Evolutionary conservation across 2,797 vertebrate genomes (phyloP), one percentile per base, ranked within the genome.

Genomic region (Synanceia verrucosa): DNA sequence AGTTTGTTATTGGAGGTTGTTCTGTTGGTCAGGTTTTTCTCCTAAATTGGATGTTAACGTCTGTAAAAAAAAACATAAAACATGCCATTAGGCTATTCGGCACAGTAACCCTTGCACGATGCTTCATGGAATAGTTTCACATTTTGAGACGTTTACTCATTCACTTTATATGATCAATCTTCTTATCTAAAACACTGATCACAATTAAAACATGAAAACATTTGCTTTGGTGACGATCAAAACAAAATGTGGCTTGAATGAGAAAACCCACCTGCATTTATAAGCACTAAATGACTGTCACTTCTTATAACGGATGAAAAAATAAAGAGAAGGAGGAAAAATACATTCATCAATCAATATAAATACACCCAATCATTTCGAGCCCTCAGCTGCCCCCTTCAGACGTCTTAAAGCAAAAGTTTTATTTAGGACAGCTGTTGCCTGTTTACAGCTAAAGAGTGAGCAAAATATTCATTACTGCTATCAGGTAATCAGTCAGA

Each of bases 401-500:
- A 33, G 16, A 58, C 36, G 13, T 2, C 24, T 13, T 4, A 34
- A 41, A 50, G 26, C 14, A 1, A 29, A 64, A 73, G 69, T 61
- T 76, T 73, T 33, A 72, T 76, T 56, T 14, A n/a, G 46, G 59
- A 53, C n/a, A n/a, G n/a, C 21, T 28, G 33, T 23, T 16, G 23
- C 57, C 52, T 71, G 68, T 74, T 80, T 70, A 75, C 65, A 37
- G 34, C 44, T 24, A 36, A 75, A 81, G 47, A 81, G 44, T 12
- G 9, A 33, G 39, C 39, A 9, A 41, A 16, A 51, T 16, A 70
- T 59, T 72, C 19, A 60, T 72, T 52, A 51, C 36, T 7, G 18
- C 7, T 9, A n/a, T n/a, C 39, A 79, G 60, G 73, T 61, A 69
- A 82, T 86, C 84, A 80, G 70, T 88, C 80, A 82, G 44, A 52